Base-by-base conservation (phyloP, 2,888 invertebrate species). In the Cephonodes hylas region DNA sequence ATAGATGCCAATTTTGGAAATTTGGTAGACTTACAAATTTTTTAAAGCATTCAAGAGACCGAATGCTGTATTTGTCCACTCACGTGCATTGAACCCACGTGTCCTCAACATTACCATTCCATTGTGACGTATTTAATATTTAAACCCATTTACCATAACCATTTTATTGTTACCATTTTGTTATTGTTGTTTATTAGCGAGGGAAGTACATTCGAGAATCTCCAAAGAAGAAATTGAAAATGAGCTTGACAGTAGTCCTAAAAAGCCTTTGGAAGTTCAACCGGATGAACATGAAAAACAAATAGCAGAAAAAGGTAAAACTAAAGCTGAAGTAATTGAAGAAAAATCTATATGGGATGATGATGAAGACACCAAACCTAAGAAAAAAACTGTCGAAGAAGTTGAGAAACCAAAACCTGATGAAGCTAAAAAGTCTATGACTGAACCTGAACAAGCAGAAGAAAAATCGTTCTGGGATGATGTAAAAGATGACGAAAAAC, bases 131-230 rank as follows among this genome's bases (percentile, higher is more conserved):
- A 74, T 77, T 70, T 81, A 79, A 80, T 81, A 75, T 66, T 77
- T 76, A 63, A 64, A 64, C 69, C 71, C 75, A 74, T 77, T 72
- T 65, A 60, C 70, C 67, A 74, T 66, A 73, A 59, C 59, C 34
- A 38, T 56, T 57, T 81, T 79, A 79, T 74, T 79, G 71, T 81
- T 76, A 79, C 75, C 76, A 79, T 75, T 78, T 80, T 79, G 80
- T 81, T 83, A 77, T 82, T 85, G 77, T 82, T 74, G 75, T 84
- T 81, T 68, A 82, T 83, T 91, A 93, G 93, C 93, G 64, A 91
- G 83, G 85, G 93, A 93, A 89, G 86, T 93, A 77, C 91, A 88
- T 84, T 86, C 91, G 77, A 88, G 87, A 73, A 84, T 92, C 73
- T 86, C 83, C 73, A 92, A 86, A 73, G 91, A 93, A 85, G 79